Evolutionary conservation across 2,888 invertebrate species (phyloP).

Genomic region (Xylophagus ater): DNA sequence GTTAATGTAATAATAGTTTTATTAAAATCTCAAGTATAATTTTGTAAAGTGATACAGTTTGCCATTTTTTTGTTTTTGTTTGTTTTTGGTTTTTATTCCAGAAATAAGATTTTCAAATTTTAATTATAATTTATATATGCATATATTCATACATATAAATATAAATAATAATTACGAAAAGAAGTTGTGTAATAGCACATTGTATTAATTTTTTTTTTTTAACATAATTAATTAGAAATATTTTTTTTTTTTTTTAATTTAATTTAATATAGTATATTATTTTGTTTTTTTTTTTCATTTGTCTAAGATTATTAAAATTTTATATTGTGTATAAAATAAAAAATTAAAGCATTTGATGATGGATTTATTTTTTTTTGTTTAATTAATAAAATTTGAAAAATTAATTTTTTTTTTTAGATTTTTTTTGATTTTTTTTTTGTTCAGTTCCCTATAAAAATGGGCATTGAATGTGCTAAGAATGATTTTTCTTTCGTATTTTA

Average conservation of each 20-base stretch:
- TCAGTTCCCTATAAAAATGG: constrained; percentile 3
- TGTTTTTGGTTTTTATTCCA: constrained; percentile 10
- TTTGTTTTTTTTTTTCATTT: constrained; percentile 14
- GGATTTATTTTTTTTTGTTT: too few species aligned
- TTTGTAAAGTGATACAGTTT: constrained; percentile 21
- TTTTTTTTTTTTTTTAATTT: neutral
- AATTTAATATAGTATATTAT: constrained; percentile 3
- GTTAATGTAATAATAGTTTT: constrained; percentile 23
- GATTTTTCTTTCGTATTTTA: neutral
- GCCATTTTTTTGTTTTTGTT: constrained; percentile 15
- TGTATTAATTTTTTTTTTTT: constrained; percentile 13
- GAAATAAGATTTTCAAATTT: constrained; percentile 2
- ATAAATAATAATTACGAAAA: too few species aligned
- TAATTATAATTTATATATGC: too few species aligned
- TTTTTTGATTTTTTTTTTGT: neutral
- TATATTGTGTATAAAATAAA: neutral
- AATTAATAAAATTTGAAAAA: too few species aligned
- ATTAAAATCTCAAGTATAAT: constrained; percentile 23
- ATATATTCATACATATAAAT: too few species aligned
- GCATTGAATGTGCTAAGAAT: neutral
- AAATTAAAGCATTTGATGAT: neutral
- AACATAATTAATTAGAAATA: constrained; percentile 1
- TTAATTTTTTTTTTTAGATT: too few species aligned
- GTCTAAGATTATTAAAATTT: neutral
- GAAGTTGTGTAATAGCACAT: too few species aligned